Percentiles rank a stretch among this genome's conserved stretches.
Conservation (phyloP, 2,113 vertebrate genomes). For the Sardina pilchardus region DNA sequence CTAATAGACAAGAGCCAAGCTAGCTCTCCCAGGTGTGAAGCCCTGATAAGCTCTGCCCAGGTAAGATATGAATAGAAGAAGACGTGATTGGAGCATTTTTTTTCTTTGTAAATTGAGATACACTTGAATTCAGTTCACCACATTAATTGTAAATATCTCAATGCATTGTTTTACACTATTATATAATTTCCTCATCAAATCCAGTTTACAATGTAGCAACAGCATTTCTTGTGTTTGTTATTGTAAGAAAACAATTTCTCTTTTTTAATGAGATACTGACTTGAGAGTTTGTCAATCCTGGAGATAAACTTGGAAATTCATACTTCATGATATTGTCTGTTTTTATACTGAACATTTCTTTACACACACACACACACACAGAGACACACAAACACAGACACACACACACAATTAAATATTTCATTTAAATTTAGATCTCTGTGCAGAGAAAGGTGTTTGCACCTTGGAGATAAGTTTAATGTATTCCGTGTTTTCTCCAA, state of each 20-base stretch:
- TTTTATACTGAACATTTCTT: not conserved
- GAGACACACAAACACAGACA: not conserved
- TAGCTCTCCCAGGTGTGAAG: not conserved
- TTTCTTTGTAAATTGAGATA: not conserved
- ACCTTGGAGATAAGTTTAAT: not conserved
- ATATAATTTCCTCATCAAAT: not conserved
- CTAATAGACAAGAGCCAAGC: not conserved
- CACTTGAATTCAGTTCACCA: not conserved
- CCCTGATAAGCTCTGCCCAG: not conserved
- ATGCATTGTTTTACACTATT: not conserved
- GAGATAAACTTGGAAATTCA: not conserved
- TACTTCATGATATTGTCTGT: not conserved
- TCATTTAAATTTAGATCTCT: not conserved
- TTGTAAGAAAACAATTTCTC: not conserved
- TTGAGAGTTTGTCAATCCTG: not conserved
- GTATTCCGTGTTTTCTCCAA: not conserved
- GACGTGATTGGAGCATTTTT: not conserved
- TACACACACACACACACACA: not conserved
- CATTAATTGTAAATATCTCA: no score
- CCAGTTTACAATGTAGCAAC: not conserved
- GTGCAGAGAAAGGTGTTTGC: not conserved
- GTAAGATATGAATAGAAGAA: not conserved
- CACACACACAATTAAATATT: conserved; percentile 3
- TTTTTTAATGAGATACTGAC: not conserved
- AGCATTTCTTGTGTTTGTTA: not conserved